These are phyloP conservation scores for Cydia pomonella DNA, from an alignment of 1,140 invertebrate species.

Conservation along the genomic window DNA sequence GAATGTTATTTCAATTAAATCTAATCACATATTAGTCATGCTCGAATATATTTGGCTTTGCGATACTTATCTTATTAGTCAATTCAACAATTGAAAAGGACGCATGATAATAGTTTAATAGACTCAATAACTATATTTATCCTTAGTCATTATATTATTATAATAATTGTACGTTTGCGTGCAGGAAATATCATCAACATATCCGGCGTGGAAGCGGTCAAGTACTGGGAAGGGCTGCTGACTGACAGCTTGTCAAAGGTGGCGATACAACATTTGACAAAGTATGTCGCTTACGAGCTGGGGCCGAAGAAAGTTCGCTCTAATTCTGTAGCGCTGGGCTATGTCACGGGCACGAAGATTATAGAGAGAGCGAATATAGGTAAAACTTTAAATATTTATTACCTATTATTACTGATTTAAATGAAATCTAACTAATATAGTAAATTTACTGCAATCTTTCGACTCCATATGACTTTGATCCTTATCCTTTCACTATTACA, in stretches of 20 bases:
- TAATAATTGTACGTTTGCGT: conserved; percentile 37
- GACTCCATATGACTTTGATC: no score
- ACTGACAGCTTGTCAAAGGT: conserved; percentile 88
- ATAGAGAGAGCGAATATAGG: conserved; percentile 26
- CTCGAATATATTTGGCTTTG: no score
- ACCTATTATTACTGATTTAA: no score
- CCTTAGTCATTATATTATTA: conserved; percentile 36
- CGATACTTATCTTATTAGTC: no score
- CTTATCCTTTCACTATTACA: no score
- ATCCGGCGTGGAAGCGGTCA: conserved; percentile 85
- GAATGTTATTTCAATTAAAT: no score
- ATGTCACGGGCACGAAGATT: conserved; percentile 32
- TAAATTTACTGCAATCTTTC: no score
- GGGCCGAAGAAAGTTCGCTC: conserved; percentile 85
- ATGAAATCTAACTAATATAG: background rate
- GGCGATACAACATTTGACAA: conserved; percentile 87
- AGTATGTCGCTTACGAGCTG: conserved; percentile 83
- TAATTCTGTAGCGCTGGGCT: conserved; percentile 85
- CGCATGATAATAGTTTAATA: background rate
- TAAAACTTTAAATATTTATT: background rate
- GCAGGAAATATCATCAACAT: conserved; percentile 88
- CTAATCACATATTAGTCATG: no score
- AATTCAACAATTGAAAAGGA: no score
- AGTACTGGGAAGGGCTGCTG: conserved; percentile 81
- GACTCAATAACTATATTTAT: background rate